Conservation (phyloP, 2,797 vertebrate genomes). For the Anas capensis region DNA sequence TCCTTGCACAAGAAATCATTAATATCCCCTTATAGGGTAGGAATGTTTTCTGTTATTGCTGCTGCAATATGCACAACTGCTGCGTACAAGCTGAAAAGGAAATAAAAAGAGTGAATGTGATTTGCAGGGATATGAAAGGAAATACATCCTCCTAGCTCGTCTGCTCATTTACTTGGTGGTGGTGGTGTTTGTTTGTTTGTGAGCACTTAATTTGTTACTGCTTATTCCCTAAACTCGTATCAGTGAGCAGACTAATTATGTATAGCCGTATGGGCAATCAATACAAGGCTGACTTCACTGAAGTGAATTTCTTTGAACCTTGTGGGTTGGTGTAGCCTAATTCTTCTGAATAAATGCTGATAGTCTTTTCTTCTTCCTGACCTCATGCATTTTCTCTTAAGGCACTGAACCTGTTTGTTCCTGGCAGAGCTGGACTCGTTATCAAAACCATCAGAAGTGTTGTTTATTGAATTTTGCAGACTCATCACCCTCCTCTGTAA, state of each 20-base stretch:
- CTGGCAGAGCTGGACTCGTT: background rate
- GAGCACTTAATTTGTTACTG: background rate
- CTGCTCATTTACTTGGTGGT: background rate
- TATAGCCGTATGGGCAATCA: background rate
- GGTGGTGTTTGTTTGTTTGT: background rate
- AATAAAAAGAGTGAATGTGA: background rate
- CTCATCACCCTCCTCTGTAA: background rate
- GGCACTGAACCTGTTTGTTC: background rate
- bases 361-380: background rate
- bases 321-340: background rate
- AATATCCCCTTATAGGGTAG: background rate
- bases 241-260: background rate
- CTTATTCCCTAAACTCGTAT: fast-evolving
- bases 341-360: background rate
- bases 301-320: background rate
- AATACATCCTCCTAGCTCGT: background rate
- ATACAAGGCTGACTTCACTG: background rate
- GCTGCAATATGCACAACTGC: background rate
- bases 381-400: background rate
- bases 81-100: background rate
- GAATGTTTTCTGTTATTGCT: background rate
- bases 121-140: background rate
- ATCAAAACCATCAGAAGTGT: background rate
- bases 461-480: background rate
- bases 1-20: background rate